A percentile compares a stretch with the other conserved stretches of the same genome.
These are phyloP conservation scores for Thinocorus orbignyianus DNA, from an alignment of 2,113 vertebrate genomes.

Conservation along the genomic window DNA sequence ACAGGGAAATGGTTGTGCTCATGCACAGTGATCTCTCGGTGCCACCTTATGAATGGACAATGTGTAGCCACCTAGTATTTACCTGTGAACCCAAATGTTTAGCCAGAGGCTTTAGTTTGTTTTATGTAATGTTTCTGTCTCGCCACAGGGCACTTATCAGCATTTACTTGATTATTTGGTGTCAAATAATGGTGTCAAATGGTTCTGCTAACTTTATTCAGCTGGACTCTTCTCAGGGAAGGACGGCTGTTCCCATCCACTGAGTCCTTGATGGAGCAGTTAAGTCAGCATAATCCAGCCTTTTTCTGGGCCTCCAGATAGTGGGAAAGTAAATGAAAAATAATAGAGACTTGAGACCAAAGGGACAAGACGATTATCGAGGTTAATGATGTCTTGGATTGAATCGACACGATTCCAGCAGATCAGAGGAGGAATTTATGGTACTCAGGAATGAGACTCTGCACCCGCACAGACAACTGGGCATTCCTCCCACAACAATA, in stretches of 20 bases:
- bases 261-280: constrained; percentile 27
- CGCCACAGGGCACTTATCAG: neutral
- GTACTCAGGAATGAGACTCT: neutral
- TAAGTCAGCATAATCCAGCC: neutral
- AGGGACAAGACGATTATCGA: neutral
- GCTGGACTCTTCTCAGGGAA: constrained; percentile 61
- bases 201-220: constrained; percentile 44
- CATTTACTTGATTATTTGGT: neutral
- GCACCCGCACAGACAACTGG: constrained; percentile 4
- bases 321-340: neutral
- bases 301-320: neutral
- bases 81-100: neutral
- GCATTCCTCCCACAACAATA: neutral
- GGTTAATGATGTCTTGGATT: neutral
- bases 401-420: neutral
- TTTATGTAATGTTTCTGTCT: neutral
- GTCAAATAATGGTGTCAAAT: neutral
- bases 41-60: neutral
- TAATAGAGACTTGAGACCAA: neutral
- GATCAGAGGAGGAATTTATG: constrained; percentile 32
- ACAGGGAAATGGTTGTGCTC: accelerated
- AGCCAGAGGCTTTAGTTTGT: neutral
- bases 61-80: neutral
- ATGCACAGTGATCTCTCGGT: neutral
- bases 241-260: neutral